Conservation (phyloP, 30 jellyfish, hydroid and myxozoan species). For the Aurelia sp. region DNA sequence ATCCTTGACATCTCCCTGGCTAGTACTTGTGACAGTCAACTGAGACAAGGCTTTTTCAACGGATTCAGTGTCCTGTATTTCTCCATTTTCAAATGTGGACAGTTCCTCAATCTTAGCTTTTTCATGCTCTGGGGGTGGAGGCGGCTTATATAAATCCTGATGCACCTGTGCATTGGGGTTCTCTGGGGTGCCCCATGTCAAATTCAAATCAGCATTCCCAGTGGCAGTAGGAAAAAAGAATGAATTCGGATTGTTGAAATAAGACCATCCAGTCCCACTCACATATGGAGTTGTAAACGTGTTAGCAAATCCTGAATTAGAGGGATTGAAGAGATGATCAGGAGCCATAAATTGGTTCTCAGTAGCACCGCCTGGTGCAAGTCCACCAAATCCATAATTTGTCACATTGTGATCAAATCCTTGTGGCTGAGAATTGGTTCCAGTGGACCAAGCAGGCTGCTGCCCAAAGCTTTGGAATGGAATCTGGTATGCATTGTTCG, state of each 20-base stretch:
- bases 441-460: conserved; percentile 94
- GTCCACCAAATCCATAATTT: conserved; percentile 85
- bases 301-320: conserved; percentile 84
- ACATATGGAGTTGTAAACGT: conserved; percentile 88
- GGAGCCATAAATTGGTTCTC: conserved; percentile 81
- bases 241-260: conserved; percentile 93
- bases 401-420: conserved; percentile 85
- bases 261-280: conserved; percentile 90
- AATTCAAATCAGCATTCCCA: conserved; percentile 95
- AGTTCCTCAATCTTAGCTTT: conserved; percentile 71
- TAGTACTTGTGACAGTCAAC: conserved; percentile 66
- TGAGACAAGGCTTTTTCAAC: conserved; percentile 86
- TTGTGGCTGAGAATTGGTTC: conserved; percentile 90
- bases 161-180: conserved; percentile 71
- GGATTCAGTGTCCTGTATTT: conserved; percentile 60
- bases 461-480: conserved; percentile 90
- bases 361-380: conserved; percentile 84
- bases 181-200: conserved; percentile 89
- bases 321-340: conserved; percentile 89
- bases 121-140: conserved; percentile 94
- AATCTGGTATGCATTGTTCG: conserved; percentile 75
- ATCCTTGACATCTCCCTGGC: conserved; percentile 68
- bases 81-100: conserved; percentile 70
- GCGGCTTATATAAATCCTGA: conserved; percentile 93
- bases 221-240: conserved; percentile 98